phyloP scores from a whole-genome alignment of 2,797 vertebrate genomes.

The Hyperoplus immaculatus region DNA sequence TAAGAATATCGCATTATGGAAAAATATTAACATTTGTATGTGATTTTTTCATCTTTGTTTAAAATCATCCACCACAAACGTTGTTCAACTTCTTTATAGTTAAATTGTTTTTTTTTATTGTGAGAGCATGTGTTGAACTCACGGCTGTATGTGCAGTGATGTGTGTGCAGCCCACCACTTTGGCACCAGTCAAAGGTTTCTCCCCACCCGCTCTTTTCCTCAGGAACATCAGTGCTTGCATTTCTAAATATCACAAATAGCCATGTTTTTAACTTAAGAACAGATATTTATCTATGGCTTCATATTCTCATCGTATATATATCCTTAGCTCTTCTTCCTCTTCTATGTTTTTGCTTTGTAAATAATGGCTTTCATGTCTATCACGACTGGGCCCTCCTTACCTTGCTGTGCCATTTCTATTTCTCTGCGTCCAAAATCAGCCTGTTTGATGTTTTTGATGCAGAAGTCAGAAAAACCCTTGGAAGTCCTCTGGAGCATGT shows the following conservation, averaged over 20 bases:
- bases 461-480: conserved; percentile 92
- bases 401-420: conserved; percentile 94
- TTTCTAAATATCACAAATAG: conserved; percentile 83
- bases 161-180: conserved; percentile 95
- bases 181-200: conserved; percentile 93
- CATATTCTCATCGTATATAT: background rate
- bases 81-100: no score
- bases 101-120: background rate
- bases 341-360: background rate
- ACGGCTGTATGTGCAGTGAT: conserved; percentile 95
- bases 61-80: background rate
- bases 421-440: conserved; percentile 91
- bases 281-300: background rate
- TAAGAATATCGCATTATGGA: background rate
- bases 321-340: background rate
- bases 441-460: conserved; percentile 93
- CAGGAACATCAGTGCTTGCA: conserved; percentile 94
- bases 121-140: conserved; percentile 70
- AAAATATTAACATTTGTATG: background rate
- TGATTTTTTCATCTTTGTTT: background rate
- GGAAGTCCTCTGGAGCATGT: conserved; percentile 91
- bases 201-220: conserved; percentile 93
- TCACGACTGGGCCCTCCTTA: conserved; percentile 44
- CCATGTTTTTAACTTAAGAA: background rate
- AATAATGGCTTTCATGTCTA: background rate